Evolutionary conservation across 2,113 vertebrate species (phyloP), one percentile per base, ranked within the genome.

Genomic region (Scomber japonicus): DNA sequence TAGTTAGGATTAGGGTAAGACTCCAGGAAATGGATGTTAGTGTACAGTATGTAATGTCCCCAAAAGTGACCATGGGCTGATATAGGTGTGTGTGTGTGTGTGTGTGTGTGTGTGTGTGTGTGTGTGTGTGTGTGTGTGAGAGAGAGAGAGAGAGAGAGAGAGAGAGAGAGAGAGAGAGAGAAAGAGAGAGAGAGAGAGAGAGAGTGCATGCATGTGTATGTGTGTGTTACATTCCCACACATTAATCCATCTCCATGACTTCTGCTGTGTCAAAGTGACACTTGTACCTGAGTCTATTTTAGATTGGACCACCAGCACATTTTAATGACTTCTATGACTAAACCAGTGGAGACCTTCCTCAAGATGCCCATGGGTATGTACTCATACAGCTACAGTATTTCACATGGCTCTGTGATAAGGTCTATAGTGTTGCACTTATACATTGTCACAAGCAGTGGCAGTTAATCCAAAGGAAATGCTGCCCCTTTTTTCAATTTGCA

Each of bases 401-500:
- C 82, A 80, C 68, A 75, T 46, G 50, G 59, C 77, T 79, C 72
- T 66, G 73, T 80, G 88, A 91, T 92, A 91, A 92, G 86, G 77
- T 75, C 81, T 85, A 81, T 56, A 56, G 71, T 71, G 68, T 44
- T 65, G 62, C 68, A 71, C 71, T 88, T 80, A 68, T 77, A 80
- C 61, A 69, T 86, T 93, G 87, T 89, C 84, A 81, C 86, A 92
- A 84, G 82, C 85, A 59, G 88, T 71, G 86, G 75, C 88, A 89
- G 89, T 93, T 92, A 91, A 93, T 92, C 89, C 87, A 87, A 91
- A 89, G 87, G 84, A 93, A 93, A 92, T 91, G 93, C 82, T 89
- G 74, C 83, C 85, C 81, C 73, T 69, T 87, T 89, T 94, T 92
- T 91, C 88, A 89, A 94, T 95, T 94, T 94, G 91, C 93, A 94